phyloP scores from a whole-genome alignment of 2,113 vertebrate species.

The Sinocyclocheilus anophthalmus region DNA sequence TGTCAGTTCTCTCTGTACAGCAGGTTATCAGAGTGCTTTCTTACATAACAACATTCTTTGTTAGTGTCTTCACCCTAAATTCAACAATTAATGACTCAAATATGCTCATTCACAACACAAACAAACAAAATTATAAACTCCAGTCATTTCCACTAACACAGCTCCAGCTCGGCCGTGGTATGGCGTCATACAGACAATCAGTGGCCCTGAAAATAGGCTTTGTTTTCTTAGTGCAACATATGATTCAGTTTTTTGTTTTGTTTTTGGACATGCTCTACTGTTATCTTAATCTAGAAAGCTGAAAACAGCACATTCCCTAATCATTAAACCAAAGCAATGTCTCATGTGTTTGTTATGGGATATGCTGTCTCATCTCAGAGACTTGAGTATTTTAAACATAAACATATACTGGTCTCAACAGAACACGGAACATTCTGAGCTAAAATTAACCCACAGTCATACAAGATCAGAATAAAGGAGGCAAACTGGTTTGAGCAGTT shows the following conservation, averaged over 20 bases:
- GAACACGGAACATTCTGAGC: background rate
- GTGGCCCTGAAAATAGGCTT: background rate
- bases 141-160: background rate
- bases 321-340: background rate
- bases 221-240: background rate
- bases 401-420: background rate
- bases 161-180: background rate
- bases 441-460: background rate
- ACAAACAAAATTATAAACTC: background rate
- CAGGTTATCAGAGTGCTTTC: conserved; percentile 6
- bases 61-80: background rate
- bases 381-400: conserved; percentile 13
- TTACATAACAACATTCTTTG: background rate
- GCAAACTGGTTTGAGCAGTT: background rate
- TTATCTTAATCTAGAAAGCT: background rate
- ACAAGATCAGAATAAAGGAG: background rate
- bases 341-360: background rate
- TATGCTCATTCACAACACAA: background rate
- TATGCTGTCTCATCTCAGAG: background rate
- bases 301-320: background rate
- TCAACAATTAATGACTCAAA: background rate
- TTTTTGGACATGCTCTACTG: background rate
- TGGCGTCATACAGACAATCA: background rate
- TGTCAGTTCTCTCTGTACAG: background rate
- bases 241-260: background rate